Evolutionary conservation across 1,140 invertebrate genomes (phyloP).

Genomic region (Stegodyphus dumicola): DNA sequence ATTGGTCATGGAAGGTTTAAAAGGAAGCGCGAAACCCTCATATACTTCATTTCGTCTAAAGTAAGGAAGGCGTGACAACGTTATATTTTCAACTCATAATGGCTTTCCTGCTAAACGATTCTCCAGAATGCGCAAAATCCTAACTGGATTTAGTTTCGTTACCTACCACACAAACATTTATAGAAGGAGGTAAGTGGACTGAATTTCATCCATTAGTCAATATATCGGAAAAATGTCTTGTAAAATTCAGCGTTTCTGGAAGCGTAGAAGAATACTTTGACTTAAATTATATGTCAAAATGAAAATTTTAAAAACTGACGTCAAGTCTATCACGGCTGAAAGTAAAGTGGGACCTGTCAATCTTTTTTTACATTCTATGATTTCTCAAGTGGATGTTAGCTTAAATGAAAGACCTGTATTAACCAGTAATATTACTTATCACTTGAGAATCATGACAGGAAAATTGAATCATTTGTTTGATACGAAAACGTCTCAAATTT

Average conservation of each 20-base stretch:
- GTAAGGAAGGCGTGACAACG: too few species aligned
- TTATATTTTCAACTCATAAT: too few species aligned
- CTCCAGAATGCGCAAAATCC: too few species aligned
- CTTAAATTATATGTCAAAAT: not conserved
- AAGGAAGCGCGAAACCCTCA: too few species aligned
- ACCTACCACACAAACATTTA: too few species aligned
- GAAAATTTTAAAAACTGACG: not conserved
- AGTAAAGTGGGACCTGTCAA: slow-evolving; percentile 1
- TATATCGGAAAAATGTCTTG: too few species aligned
- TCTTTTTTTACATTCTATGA: not conserved
- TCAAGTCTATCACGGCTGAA: not conserved
- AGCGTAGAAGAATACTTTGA: not conserved
- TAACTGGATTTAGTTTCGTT: too few species aligned
- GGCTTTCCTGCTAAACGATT: too few species aligned
- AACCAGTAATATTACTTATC: not conserved
- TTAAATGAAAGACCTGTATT: not conserved
- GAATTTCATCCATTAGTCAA: too few species aligned
- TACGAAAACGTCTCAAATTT: not conserved
- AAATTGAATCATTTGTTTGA: not conserved
- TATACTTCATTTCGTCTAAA: too few species aligned
- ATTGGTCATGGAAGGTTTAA: too few species aligned
- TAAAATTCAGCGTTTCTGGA: not conserved
- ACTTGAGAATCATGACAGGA: not conserved
- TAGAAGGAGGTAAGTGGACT: too few species aligned
- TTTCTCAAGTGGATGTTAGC: not conserved